Evolutionary conservation across 1,140 invertebrate species (phyloP).

Genomic region (Vollenhovia emeryi): DNA sequence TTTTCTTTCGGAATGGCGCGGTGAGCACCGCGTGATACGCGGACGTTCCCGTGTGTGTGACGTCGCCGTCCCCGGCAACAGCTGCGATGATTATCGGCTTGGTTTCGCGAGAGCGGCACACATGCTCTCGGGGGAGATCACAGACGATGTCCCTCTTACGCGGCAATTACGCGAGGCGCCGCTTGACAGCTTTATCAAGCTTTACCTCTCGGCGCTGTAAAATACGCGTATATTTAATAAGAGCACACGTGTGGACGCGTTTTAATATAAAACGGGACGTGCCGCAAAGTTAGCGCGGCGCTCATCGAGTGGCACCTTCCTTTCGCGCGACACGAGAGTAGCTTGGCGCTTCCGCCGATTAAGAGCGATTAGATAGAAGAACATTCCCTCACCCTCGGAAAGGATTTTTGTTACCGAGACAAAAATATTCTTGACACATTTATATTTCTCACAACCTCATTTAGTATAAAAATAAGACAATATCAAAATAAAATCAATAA

Average conservation of each 20-base stretch:
- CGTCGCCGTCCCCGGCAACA: slow-evolving; percentile 58
- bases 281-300: not conserved
- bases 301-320: not conserved
- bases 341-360: not conserved
- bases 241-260: not conserved
- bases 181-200: not conserved
- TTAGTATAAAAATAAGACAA: too few species aligned
- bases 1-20: slow-evolving; percentile 47
- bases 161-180: not conserved
- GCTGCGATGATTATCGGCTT: slow-evolving; percentile 56
- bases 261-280: not conserved
- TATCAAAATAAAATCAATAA: too few species aligned
- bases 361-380: not conserved
- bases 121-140: not conserved
- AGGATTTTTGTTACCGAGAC: too few species aligned
- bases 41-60: slow-evolving; percentile 42
- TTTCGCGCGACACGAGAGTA: not conserved
- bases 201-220: not conserved
- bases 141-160: slow-evolving; percentile 17
- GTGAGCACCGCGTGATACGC: slow-evolving; percentile 31
- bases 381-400: too few species aligned
- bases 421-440: too few species aligned
- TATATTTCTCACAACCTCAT: too few species aligned
- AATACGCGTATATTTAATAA: not conserved
- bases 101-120: slow-evolving; percentile 9